Evolutionary conservation across 2,797 vertebrate species (phyloP), one percentile per base, ranked within the genome.

Genomic region (Amphiprion clarkii): DNA sequence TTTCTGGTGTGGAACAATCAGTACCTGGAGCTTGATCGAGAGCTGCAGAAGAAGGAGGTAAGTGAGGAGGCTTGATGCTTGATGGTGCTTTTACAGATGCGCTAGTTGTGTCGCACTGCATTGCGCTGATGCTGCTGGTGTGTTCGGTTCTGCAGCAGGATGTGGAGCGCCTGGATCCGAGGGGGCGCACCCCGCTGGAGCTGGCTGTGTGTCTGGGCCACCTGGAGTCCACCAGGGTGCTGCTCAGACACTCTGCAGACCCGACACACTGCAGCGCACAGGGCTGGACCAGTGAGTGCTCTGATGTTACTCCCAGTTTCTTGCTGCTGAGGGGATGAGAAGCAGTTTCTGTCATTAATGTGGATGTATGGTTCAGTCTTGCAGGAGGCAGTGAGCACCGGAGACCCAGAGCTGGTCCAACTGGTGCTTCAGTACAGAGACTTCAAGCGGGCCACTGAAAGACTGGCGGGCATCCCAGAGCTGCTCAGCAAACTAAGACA

Each of bases 331-430:
- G 62, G 55, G 39, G 19, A 11, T 11, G 6, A 23, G 14, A 33
- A 6, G 46, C 25, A 29, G 11, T 23, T 0, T 1, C 8, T 54
- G 48, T 54, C 53, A n/a, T 67, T 56, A 7, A 75, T 60, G 60
- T 72, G 67, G n/a, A 55, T 51, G 56, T 64, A 3, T 83, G 63
- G 89, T 80, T 69, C 79, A 99, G 98, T 98, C 74, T 94, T 99
- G 83, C 97, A 99, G 95, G 97, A 98, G 90, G 97, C 98, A 0
- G 97, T 99, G 71, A 99, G 97, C 93, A 99, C 98, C 0, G 97
- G 98, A 58, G 98, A 99, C 82, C 98, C 97, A 0, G 98, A 99
- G 90, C 95, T 99, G 87, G 97, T 98, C 17, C 97, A 99, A 86
- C 92, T 99, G 85, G 96, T 99, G 42, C 96, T 98, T 60, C 98